Conservation (phyloP, 2,797 vertebrate genomes). For the Peromyscus aztecus region DNA sequence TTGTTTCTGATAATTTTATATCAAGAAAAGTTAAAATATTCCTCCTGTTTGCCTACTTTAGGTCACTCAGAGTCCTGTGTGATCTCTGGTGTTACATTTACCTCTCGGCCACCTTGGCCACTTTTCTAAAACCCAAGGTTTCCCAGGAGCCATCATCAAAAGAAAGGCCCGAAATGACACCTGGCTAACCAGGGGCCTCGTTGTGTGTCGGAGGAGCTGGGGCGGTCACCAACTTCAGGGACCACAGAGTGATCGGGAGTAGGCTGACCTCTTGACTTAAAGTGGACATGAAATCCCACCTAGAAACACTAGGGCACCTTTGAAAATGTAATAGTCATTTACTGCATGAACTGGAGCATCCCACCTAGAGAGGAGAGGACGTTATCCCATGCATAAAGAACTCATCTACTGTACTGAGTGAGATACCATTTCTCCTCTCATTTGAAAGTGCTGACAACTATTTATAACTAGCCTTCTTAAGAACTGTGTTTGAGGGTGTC, state of each 20-base stretch:
- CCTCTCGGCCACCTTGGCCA: not conserved
- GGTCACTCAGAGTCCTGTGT: not conserved
- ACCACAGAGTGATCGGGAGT: not conserved
- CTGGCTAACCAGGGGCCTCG: not conserved
- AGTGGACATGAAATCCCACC: conserved; percentile 69
- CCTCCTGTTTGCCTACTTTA: not conserved
- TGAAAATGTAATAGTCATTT: conserved; percentile 63
- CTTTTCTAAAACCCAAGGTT: not conserved
- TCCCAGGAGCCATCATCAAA: not conserved
- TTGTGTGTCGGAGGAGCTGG: not conserved
- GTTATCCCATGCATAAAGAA: conserved; percentile 58
- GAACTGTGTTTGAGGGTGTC: conserved; percentile 85
- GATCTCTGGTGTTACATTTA: not conserved
- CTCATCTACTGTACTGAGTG: conserved; percentile 78
- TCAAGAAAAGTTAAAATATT: conserved; percentile 59
- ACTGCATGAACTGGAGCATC: conserved; percentile 75
- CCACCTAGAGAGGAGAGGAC: conserved; percentile 69
- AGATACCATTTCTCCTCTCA: conserved; percentile 76
- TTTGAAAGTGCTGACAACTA: conserved; percentile 77
- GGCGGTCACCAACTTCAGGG: conserved; percentile 31
- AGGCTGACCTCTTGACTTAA: conserved; percentile 62
- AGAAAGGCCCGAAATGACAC: not conserved
- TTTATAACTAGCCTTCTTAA: conserved; percentile 85
- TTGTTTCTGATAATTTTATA: conserved; percentile 39
- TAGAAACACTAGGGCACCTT: conserved; percentile 52